Evolutionary conservation across 2,113 vertebrate species (phyloP), one percentile per base, ranked within the genome.

Genomic region (Platysteira castanea): DNA sequence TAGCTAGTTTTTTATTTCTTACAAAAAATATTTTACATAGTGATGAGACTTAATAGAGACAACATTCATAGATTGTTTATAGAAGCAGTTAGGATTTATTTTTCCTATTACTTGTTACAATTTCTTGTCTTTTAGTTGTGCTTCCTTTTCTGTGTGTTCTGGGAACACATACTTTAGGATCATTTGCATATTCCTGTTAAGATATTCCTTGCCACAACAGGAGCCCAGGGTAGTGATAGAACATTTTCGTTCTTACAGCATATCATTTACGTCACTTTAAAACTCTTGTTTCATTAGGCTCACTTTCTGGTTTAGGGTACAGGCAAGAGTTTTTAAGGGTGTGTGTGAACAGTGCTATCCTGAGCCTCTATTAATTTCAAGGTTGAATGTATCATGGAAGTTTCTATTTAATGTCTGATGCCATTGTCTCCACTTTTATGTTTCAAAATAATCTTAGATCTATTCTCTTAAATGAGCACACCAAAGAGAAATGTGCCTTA

Each of bases 211-310:
- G 5, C 15, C 63, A 15, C 17, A 64, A 21, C 3, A 41, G 23
- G 41, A 81, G 22, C 11, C 8, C 9, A 21, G 11, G 12, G 54
- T 31, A 8, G 0, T 35, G 7, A 2, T 12, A 42, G 14, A n/a
- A 54, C 0, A 5, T 59, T 93, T 82, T 75, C 15, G 4, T 53
- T 68, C 35, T 89, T 1, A 0, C 2, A 87, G 24, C 0, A 0
- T 7, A 21, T 26, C 1, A 26, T 41, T 74, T 84, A 3, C 35
- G 20, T 37, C 11, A 18, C 39, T 74, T 91, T 78, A 24, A 75
- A 68, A 64, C 7, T 26, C 44, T 64, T 64, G 7, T 47, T 90
- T 28, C 78, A 3, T 44, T 69, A 12, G 14, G 74, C 10, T 70
- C 33, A 17, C 5, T 81, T 77, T 56, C 28, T 67, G 3, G 26